These are phyloP conservation scores for Strigops habroptila DNA, from an alignment of 2,113 vertebrate species.

Conservation along the genomic window DNA sequence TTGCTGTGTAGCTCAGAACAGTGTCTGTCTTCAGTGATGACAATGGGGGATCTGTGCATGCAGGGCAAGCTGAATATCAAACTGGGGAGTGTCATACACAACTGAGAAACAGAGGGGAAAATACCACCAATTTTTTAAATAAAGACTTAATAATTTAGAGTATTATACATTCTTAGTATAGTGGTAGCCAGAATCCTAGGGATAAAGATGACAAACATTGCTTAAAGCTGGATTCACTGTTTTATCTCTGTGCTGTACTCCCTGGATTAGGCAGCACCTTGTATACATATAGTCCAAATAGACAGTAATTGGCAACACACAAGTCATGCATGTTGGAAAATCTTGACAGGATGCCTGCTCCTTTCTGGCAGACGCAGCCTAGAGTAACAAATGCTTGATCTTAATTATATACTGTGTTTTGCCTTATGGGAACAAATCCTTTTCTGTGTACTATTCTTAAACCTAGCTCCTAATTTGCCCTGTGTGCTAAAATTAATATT, in stretches of 20 bases:
- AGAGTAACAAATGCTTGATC: conserved; percentile 14
- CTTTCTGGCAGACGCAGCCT: conserved; percentile 31
- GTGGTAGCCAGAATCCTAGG: background rate
- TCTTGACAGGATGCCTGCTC: background rate
- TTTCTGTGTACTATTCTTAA: background rate
- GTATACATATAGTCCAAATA: background rate
- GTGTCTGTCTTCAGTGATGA: background rate
- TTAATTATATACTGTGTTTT: conserved; percentile 31
- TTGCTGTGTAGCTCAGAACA: conserved; percentile 13
- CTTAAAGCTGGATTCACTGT: conserved; percentile 3
- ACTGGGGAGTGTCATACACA: conserved; percentile 5
- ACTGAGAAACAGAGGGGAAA: background rate
- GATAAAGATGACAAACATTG: conserved; percentile 4
- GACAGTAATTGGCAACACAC: background rate
- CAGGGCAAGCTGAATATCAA: conserved; percentile 12
- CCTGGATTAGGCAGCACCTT: conserved; percentile 23
- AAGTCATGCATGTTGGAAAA: background rate
- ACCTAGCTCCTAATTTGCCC: background rate
- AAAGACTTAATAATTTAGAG: background rate
- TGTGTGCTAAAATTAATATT: background rate
- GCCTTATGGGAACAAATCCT: conserved; percentile 16
- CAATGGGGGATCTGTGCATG: background rate
- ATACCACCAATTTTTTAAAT: background rate
- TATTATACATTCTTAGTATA: background rate
- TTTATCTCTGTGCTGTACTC: background rate